Evolutionary conservation across 1,140 invertebrate species (phyloP).

Genomic region (Lepeophtheirus salmonis): DNA sequence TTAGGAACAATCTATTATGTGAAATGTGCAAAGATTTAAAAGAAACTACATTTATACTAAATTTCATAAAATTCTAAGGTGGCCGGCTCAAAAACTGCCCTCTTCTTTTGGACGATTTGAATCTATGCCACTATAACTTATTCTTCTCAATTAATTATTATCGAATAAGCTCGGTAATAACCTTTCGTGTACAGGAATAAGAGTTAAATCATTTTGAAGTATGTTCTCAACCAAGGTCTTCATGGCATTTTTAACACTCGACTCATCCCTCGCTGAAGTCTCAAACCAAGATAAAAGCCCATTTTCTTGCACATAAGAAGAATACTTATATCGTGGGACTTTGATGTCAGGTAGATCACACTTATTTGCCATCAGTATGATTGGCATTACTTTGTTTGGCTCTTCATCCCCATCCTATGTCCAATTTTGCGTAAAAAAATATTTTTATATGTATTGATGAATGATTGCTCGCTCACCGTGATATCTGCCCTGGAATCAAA

Average conservation of each 20-base stretch:
- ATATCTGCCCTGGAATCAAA: slow-evolving; percentile 9
- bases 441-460: not conserved
- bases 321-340: slow-evolving; percentile 5
- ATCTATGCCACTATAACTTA: not conserved
- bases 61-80: not conserved
- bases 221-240: slow-evolving; percentile 7
- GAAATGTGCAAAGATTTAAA: not conserved
- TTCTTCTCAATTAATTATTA: not conserved
- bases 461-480: not conserved
- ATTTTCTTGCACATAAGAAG: slow-evolving; percentile 12
- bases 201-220: not conserved
- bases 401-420: not conserved
- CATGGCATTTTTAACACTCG: not conserved
- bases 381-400: slow-evolving; percentile 1
- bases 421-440: not conserved
- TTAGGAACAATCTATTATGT: not conserved
- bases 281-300: slow-evolving; percentile 11
- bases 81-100: not conserved
- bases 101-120: not conserved
- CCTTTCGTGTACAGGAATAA: not conserved
- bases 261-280: slow-evolving; percentile 4
- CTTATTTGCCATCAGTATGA: slow-evolving; percentile 13
- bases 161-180: not conserved
- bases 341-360: slow-evolving; percentile 6
- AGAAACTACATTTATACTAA: not conserved